A percentile compares a stretch with the other conserved stretches of the same genome.
Evolutionary conservation across 2,797 vertebrate species (phyloP).

Genomic region (Hipposideros larvatus): DNA sequence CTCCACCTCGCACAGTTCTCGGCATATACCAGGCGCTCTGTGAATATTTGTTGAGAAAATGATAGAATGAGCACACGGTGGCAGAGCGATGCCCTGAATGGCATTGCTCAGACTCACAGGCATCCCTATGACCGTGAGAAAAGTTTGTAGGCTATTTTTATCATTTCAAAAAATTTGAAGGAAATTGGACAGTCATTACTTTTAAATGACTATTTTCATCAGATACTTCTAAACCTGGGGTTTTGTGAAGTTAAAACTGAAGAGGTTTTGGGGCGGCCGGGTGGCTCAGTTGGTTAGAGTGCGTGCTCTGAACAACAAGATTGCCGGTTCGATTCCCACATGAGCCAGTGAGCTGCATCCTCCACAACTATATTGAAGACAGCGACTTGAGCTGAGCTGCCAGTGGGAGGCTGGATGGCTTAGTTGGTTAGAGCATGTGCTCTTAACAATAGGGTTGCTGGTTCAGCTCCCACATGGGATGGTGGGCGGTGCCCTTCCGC

Average conservation of each 20-base stretch:
- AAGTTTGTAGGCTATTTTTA: not conserved
- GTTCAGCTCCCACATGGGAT: too few species aligned
- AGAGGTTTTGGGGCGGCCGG: not conserved
- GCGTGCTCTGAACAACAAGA: too few species aligned
- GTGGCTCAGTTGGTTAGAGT: too few species aligned
- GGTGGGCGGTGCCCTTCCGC: too few species aligned
- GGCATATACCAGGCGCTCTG: not conserved
- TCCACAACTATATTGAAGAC: too few species aligned
- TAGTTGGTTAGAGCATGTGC: too few species aligned
- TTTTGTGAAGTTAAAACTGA: slow-evolving; percentile 42
- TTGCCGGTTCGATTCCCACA: too few species aligned
- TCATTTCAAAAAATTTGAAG: not conserved
- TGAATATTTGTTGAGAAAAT: not conserved
- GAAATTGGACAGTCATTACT: slow-evolving; percentile 1
- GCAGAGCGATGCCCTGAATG: too few species aligned
- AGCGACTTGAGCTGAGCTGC: too few species aligned
- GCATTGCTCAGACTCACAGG: not conserved
- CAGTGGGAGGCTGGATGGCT: too few species aligned
- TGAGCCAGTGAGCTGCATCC: too few species aligned
- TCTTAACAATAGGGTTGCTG: too few species aligned
- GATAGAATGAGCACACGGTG: not conserved
- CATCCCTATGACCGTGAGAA: not conserved
- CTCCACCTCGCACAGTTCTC: not conserved
- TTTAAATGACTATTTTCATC: slow-evolving; percentile 45
- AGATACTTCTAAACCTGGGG: not conserved